Percentiles rank a stretch among this genome's conserved stretches.
These are phyloP conservation scores for Philaethria dido DNA, from an alignment of 2,888 invertebrate genomes.

Conservation along the genomic window DNA sequence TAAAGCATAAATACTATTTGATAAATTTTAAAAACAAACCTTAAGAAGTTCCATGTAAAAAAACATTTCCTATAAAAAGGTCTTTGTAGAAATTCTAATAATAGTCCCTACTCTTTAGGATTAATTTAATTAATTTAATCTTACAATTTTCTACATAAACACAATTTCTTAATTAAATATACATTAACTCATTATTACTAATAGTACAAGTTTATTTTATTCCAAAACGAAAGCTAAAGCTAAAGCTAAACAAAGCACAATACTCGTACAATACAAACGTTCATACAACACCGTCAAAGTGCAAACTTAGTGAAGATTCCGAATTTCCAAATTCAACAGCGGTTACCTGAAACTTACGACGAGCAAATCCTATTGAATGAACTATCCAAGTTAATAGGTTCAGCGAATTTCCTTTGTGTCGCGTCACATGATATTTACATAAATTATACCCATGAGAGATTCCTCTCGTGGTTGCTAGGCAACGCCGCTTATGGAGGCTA, in stretches of 20 bases:
- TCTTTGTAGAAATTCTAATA: too few species aligned
- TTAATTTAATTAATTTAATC: too few species aligned
- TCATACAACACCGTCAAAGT: constrained; percentile 20
- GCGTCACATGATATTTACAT: constrained; percentile 37
- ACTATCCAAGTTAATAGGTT: constrained; percentile 42
- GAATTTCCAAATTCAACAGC: constrained; percentile 24
- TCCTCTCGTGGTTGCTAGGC: constrained; percentile 27
- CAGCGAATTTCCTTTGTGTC: constrained; percentile 39
- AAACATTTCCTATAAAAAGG: too few species aligned
- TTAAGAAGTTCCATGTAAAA: too few species aligned
- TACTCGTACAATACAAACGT: constrained; percentile 21
- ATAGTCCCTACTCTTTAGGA: too few species aligned
- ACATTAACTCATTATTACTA: background rate
- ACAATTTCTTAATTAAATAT: background rate
- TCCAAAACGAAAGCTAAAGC: background rate
- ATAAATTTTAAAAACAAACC: too few species aligned
- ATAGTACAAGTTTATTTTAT: background rate
- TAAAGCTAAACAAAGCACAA: constrained; percentile 3
- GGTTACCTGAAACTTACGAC: constrained; percentile 38
- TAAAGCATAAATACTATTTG: too few species aligned
- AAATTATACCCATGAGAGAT: constrained; percentile 33
- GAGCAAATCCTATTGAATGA: constrained; percentile 39
- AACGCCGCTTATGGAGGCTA: constrained; percentile 1
- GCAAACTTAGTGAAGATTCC: constrained; percentile 33
- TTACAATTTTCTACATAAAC: too few species aligned